Conservation (phyloP, 1,140 invertebrate species). For the Centruroides sculpturatus region DNA sequence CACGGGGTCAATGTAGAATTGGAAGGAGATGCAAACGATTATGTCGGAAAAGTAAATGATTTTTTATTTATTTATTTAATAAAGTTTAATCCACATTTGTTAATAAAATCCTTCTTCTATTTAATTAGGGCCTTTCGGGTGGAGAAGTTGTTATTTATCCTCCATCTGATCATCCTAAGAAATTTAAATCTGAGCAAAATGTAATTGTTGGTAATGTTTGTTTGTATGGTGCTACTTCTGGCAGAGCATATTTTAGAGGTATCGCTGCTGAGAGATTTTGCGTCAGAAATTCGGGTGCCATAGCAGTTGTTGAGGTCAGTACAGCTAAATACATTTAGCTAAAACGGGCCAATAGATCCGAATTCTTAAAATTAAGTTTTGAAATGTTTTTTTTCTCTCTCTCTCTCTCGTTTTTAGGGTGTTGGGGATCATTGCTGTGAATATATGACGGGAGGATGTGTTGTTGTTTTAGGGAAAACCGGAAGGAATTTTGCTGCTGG, state of each 20-base stretch:
- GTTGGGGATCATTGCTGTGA: slow-evolving; percentile 99
- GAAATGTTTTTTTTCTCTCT: slow-evolving; percentile 17
- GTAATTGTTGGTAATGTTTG: slow-evolving; percentile 98
- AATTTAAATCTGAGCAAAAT: slow-evolving; percentile 74
- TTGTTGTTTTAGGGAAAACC: slow-evolving; percentile 82
- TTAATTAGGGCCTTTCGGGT: slow-evolving; percentile 70
- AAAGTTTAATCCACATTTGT: too few relatives aligned
- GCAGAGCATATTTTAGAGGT: slow-evolving; percentile 87
- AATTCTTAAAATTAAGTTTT: background rate
- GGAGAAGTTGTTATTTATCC: slow-evolving; percentile 91
- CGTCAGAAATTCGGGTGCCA: slow-evolving; percentile 91
- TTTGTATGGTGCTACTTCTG: slow-evolving; percentile 90
- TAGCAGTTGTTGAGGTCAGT: slow-evolving; percentile 62
- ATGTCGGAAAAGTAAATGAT: slow-evolving; percentile 63
- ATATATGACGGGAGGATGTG: slow-evolving; percentile 95
- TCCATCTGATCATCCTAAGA: slow-evolving; percentile 60
- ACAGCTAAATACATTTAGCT: background rate
- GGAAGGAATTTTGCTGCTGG: slow-evolving; percentile 97
- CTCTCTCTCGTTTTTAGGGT: slow-evolving; percentile 39
- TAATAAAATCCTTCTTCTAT: slow-evolving; percentile 8
- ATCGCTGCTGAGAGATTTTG: slow-evolving; percentile 96
- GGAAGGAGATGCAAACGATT: slow-evolving; percentile 97
- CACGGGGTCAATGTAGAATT: slow-evolving; percentile 77
- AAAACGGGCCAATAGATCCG: too few relatives aligned
- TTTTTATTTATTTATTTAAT: too few relatives aligned